phyloP scores from a whole-genome alignment of 2,113 vertebrate species.

The Ranitomeya imitator region DNA sequence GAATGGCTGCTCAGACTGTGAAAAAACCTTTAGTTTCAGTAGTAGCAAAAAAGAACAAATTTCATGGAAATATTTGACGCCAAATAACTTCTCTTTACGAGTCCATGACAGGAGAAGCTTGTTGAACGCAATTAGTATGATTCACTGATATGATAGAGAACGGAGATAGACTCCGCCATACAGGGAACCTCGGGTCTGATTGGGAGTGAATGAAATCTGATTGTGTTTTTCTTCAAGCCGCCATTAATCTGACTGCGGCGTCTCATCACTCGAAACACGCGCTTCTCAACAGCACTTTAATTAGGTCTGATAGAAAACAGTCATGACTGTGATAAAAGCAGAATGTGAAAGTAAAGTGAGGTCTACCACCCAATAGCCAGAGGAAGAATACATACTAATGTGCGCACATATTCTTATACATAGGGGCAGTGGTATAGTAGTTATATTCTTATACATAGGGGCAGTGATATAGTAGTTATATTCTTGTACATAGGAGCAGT shows the following conservation, averaged over 20 bases:
- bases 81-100: background rate
- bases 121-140: conserved; percentile 35
- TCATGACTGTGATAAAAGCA: background rate
- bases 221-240: conserved; percentile 19
- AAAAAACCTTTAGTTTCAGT: background rate
- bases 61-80: background rate
- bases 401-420: background rate
- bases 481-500: too few species aligned
- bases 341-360: background rate
- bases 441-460: too few species aligned
- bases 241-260: conserved; percentile 19
- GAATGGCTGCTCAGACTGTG: background rate
- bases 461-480: too few species aligned
- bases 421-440: too few species aligned
- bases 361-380: background rate
- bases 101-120: background rate
- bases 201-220: conserved; percentile 23
- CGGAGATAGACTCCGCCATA: background rate
- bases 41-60: background rate
- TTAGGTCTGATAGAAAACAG: background rate
- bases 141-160: background rate
- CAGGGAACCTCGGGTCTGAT: background rate
- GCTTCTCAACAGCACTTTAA: conserved; percentile 13
- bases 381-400: background rate
- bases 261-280: background rate